Evolutionary conservation across 1,140 invertebrate species (phyloP).

Genomic region (Pseudomyrmex sp.): DNA sequence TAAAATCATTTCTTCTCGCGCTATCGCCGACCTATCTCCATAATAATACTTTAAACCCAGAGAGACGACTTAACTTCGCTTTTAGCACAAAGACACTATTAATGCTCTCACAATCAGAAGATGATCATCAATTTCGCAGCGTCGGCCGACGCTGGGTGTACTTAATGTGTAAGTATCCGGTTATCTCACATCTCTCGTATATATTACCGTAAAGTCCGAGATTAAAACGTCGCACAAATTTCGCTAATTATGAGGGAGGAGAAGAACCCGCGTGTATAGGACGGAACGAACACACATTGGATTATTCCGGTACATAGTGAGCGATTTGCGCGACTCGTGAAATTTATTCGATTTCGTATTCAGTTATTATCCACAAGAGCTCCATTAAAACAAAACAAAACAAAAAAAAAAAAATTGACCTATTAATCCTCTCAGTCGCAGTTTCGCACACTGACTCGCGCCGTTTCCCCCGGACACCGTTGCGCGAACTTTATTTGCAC

Average conservation of each 20-base stretch:
- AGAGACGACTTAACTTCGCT: not conserved
- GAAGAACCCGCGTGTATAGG: not conserved
- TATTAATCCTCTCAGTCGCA: constrained; percentile 44
- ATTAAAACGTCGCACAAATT: constrained; percentile 48
- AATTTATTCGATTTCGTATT: constrained; percentile 11
- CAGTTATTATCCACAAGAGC: constrained; percentile 6
- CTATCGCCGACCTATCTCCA: not conserved
- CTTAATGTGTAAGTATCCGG: constrained; percentile 37
- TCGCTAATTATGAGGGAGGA: constrained; percentile 1
- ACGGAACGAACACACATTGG: not conserved
- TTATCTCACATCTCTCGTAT: constrained; percentile 24
- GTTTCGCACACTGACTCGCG: constrained; percentile 38
- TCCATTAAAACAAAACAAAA: not conserved
- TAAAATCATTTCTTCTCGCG: not conserved
- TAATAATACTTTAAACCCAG: constrained; percentile 13
- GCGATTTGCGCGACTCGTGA: constrained; percentile 18
- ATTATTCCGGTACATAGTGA: not conserved
- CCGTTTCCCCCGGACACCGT: constrained; percentile 35
- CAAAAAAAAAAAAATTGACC: constrained; percentile 30
- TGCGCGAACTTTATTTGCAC: constrained; percentile 17
- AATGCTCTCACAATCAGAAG: not conserved
- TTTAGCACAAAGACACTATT: not conserved
- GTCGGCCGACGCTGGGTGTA: not conserved
- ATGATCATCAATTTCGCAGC: constrained; percentile 28
- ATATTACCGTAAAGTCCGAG: constrained; percentile 45